Base-by-base conservation (phyloP, 2,113 vertebrate genomes). In the Plotosus lineatus region DNA sequence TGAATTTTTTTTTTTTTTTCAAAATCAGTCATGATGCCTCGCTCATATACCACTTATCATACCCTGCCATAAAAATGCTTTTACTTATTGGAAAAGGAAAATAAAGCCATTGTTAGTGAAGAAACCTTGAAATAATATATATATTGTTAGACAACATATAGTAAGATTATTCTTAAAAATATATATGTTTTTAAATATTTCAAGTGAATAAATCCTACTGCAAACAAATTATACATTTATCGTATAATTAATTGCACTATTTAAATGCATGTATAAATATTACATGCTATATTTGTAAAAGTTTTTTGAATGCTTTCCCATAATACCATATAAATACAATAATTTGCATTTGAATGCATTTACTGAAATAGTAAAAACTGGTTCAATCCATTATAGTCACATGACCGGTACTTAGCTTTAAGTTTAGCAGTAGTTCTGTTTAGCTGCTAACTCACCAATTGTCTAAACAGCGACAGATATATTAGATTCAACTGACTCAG, bases 1-100 rank as follows among this genome's bases (percentile, higher is more conserved):
- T 40, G 55, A 74, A 48, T 60, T 28, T 73, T 56, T 71, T 10
- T 40, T 55, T 77, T 33, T n/a, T n/a, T n/a, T n/a, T n/a, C n/a
- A 65, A 66, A 36, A 38, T 10, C 8, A 33, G 6, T 42, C 21
- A 38, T 10, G 36, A 38, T 65, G 61, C 9, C 15, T 38, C 10
- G n/a, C n/a, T n/a, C n/a, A n/a, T n/a, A n/a, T n/a, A n/a, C n/a
- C n/a, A n/a, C n/a, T 9, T 15, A 4, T 66, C 9, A 44, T n/a
- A 26, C 5, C 19, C 21, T 42, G 7, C n/a, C 26, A 42, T 9
- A 10, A 38, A 21, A 7, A 65, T 9, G 4, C 5, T 14, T 31
- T 58, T 28, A 12, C n/a, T 26, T 58, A 58, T 55, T n/a, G 55
- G 28, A 26, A 58, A 26, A 58, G 55, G n/a, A 58, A 58, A 17